Base-by-base conservation (phyloP, 2,113 vertebrate genomes). In the Dasyprocta punctata region DNA sequence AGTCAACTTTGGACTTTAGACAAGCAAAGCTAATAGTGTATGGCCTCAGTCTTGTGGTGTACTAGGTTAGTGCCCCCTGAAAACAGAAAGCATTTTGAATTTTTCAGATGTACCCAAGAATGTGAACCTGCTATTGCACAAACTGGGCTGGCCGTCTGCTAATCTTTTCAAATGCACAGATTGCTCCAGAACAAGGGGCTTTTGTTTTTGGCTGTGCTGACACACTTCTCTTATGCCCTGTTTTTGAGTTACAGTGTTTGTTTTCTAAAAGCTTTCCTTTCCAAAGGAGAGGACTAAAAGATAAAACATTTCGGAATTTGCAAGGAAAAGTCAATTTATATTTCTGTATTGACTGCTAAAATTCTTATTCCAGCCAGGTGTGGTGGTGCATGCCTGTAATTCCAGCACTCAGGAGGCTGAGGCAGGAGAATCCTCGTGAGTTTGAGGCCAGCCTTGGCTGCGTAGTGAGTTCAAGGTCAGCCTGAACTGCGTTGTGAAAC, bases 131-230 rank as follows among this genome's bases (percentile, higher is more conserved):
- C 83, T 13, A 2, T 87, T 63, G 49, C 1, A 11, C 56, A 85
- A 77, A 75, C 5, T 7, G 24, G 84, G 41, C 28, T 65, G 77
- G 69, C 38, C 75, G 84, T 77, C 60, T 56, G 54, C 30, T 88
- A 80, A 86, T 90, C 82, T 87, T 87, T 86, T 91, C 54, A 82
- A 93, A 91, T 63, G 60, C 41, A 81, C 69, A 49, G 60, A 84
- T 69, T 69, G 80, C 88, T 92, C 75, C 44, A 19, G 41, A 87
- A 89, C 91, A 94, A 87, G 80, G 36, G 81, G 61, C 56, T 86
- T 92, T 75, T 87, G 67, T 75, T 93, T 92, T 44, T 19, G 44
- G 24, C 33, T 28, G 38, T 30, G 63, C 86, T 47, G 63, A 89
- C 67, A 93, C 8, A 41, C 30, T 87, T 96, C 84, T 38, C 58